Evolutionary conservation across 2,113 vertebrate genomes (phyloP).

Genomic region (Neolamprologus caudopunctatus): DNA sequence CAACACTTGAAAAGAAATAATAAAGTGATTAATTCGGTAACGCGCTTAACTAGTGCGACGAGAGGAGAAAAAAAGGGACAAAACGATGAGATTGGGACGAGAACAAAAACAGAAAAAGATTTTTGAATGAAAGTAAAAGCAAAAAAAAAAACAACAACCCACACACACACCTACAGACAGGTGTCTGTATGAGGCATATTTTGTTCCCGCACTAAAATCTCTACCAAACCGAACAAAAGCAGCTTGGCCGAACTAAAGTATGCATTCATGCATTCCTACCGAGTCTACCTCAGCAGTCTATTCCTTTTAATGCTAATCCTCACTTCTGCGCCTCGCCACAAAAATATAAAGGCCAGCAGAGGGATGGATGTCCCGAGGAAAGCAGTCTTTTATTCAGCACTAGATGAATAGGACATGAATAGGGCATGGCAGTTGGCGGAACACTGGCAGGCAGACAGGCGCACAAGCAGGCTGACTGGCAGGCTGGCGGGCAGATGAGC

Average conservation of each 20-base stretch:
- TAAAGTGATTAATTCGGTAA: slow-evolving; percentile 20
- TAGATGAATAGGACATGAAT: slow-evolving; percentile 63
- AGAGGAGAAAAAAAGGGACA: not conserved
- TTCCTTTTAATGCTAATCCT: slow-evolving; percentile 53
- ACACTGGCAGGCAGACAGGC: slow-evolving; percentile 25
- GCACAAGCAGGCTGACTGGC: slow-evolving; percentile 17
- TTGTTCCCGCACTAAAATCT: not conserved
- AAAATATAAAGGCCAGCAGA: slow-evolving; percentile 42
- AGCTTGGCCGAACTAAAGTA: slow-evolving; percentile 32
- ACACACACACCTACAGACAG: not conserved
- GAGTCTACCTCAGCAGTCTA: slow-evolving; percentile 43
- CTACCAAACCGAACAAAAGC: slow-evolving; percentile 28
- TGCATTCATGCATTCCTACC: slow-evolving; percentile 34
- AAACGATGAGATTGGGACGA: not conserved
- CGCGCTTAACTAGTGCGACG: slow-evolving; percentile 1
- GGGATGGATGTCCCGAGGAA: slow-evolving; percentile 51
- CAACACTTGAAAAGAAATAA: not conserved
- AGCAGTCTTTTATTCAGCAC: slow-evolving; percentile 41
- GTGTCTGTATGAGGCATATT: slow-evolving; percentile 10
- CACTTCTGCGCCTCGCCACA: slow-evolving; percentile 8
- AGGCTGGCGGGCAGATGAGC: slow-evolving; percentile 45
- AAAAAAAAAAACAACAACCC: not conserved
- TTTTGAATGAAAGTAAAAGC: not conserved
- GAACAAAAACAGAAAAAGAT: slow-evolving; percentile 5
- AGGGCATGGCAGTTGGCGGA: slow-evolving; percentile 52